These are phyloP conservation scores for Actenoides lindsayi DNA, from an alignment of 2,113 vertebrate genomes.

Conservation along the genomic window DNA sequence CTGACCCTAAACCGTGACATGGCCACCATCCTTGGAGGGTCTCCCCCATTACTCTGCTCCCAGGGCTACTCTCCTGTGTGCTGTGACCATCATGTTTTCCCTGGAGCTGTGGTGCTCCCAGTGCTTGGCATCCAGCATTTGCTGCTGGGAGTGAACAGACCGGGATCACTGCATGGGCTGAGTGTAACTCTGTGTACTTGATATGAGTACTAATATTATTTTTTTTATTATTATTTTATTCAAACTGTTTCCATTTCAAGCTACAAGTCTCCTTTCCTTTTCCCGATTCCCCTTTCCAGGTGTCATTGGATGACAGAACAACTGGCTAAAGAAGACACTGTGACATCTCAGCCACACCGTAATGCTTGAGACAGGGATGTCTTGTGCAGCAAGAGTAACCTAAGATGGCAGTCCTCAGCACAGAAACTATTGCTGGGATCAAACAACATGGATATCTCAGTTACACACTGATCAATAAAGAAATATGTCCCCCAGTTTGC, in stretches of 20 bases:
- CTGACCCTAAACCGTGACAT: too few species aligned
- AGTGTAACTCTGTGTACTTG: not conserved
- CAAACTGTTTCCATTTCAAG: not conserved
- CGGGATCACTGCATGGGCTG: not conserved
- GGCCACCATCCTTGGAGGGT: not conserved
- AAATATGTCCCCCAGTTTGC: not conserved
- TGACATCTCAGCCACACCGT: rapidly evolving
- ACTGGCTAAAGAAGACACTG: not conserved
- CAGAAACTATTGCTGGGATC: not conserved
- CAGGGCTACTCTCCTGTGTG: not conserved
- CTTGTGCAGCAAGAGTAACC: not conserved
- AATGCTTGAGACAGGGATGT: not conserved
- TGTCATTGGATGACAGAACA: not conserved
- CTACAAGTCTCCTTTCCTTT: not conserved
- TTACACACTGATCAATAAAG: not conserved
- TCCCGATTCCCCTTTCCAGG: not conserved
- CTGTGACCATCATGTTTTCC: not conserved
- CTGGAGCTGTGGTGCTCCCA: not conserved
- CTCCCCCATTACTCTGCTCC: not conserved
- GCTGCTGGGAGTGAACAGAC: not conserved
- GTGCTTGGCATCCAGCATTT: not conserved
- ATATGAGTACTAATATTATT: not conserved
- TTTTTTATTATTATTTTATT: not conserved
- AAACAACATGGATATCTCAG: not conserved
- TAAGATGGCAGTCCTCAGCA: not conserved